These are phyloP conservation scores for Hipposideros larvatus DNA, from an alignment of 2,797 vertebrate genomes.

Conservation along the genomic window DNA sequence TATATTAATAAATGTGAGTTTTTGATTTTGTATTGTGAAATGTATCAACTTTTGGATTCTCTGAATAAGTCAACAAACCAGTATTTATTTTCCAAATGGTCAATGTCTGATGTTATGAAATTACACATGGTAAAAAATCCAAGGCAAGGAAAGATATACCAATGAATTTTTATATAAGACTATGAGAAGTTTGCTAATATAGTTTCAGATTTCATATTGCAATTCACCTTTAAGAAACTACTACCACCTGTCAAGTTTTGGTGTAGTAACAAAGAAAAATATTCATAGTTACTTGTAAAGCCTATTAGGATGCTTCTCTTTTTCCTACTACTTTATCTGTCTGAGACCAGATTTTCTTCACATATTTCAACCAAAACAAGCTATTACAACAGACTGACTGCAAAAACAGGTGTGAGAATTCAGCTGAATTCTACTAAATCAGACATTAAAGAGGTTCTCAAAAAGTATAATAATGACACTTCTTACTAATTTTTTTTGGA, in stretches of 20 bases:
- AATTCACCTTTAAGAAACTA: constrained; percentile 32
- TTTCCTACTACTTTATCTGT: neutral
- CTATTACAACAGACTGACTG: neutral
- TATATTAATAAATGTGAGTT: constrained; percentile 28
- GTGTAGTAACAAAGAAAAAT: constrained; percentile 46
- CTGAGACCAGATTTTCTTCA: neutral
- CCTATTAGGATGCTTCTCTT: neutral
- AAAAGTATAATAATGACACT: constrained; percentile 5
- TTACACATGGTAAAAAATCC: neutral
- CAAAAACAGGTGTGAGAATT: neutral
- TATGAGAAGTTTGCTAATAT: neutral
- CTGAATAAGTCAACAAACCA: neutral
- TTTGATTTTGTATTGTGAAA: constrained; percentile 5
- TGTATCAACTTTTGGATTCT: neutral
- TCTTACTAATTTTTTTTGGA: neutral
- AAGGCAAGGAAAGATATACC: neutral
- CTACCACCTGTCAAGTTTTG: constrained; percentile 14
- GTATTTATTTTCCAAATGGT: constrained; percentile 30
- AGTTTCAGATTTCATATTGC: neutral
- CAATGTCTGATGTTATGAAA: neutral
- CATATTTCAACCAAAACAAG: constrained; percentile 15
- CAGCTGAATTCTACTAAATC: neutral
- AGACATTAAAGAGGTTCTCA: neutral
- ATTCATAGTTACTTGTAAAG: neutral
- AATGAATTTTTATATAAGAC: neutral